phyloP scores from a whole-genome alignment of 2,888 invertebrate species.

The Napeogenes sylphis region DNA sequence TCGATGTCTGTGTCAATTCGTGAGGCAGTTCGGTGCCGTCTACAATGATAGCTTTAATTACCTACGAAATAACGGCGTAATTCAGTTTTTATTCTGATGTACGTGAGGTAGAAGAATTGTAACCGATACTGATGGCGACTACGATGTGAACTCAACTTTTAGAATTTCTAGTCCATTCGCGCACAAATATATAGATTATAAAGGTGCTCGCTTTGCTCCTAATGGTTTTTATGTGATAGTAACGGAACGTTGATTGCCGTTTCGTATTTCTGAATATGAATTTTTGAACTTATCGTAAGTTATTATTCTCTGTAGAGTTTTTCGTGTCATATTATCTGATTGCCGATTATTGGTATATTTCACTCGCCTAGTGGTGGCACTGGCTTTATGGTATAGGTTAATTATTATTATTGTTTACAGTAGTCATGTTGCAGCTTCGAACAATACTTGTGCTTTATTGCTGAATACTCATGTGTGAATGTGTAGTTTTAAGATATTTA shows the following conservation, averaged over 20 bases:
- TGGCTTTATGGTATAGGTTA: slow-evolving; percentile 62
- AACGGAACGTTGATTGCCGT: slow-evolving; percentile 45
- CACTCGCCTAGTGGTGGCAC: slow-evolving; percentile 70
- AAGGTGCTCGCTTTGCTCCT: slow-evolving; percentile 65
- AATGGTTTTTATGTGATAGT: slow-evolving; percentile 65
- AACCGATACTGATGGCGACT: slow-evolving; percentile 1
- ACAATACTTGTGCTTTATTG: slow-evolving; percentile 75
- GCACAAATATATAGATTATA: slow-evolving; percentile 66
- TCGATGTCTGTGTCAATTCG: slow-evolving; percentile 28
- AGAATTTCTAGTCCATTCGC: slow-evolving; percentile 71
- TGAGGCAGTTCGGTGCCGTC: slow-evolving; percentile 43
- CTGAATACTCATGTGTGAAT: slow-evolving; percentile 77
- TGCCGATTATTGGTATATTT: slow-evolving; percentile 50
- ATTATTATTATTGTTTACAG: slow-evolving; percentile 55
- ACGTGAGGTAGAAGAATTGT: not conserved
- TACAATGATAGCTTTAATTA: slow-evolving; percentile 63
- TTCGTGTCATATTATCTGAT: slow-evolving; percentile 72
- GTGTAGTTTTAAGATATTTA: slow-evolving; percentile 61
- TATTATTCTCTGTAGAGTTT: slow-evolving; percentile 46
- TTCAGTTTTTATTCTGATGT: slow-evolving; percentile 14
- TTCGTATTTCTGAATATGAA: slow-evolving; percentile 51
- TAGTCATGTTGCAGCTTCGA: slow-evolving; percentile 75
- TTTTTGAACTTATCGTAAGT: slow-evolving; percentile 40
- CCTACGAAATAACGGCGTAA: slow-evolving; percentile 37
- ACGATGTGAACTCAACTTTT: slow-evolving; percentile 39